Evolutionary conservation across 2,888 invertebrate species (phyloP).

Genomic region (Synergus umbraculus): DNA sequence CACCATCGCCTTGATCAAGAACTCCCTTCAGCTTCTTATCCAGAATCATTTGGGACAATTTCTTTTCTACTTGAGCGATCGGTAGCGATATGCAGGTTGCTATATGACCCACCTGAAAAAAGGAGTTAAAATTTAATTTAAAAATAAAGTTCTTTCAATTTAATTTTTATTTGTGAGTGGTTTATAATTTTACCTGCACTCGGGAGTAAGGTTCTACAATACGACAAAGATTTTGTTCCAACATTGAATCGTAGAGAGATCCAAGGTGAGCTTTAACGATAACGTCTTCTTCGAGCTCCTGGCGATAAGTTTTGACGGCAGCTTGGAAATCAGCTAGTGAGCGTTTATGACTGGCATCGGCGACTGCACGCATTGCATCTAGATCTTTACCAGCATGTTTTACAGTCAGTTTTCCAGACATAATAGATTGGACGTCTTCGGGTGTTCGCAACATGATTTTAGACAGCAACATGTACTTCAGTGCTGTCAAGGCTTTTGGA

Average conservation of each 20-base stretch:
- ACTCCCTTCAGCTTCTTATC: constrained; percentile 98
- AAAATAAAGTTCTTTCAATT: not conserved
- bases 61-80: constrained; percentile 96
- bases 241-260: constrained; percentile 97
- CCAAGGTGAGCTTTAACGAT: constrained; percentile 98
- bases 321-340: constrained; percentile 98
- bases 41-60: constrained; percentile 99
- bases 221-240: constrained; percentile 99
- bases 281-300: constrained; percentile 95
- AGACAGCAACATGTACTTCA: constrained; percentile 99
- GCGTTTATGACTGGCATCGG: constrained; percentile 96
- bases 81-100: constrained; percentile 94
- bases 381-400: constrained; percentile 97
- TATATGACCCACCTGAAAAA: constrained; percentile 86
- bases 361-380: constrained; percentile 98
- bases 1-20: constrained; percentile 98
- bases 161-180: constrained; percentile 55
- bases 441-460: constrained; percentile 99
- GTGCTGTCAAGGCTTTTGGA: constrained; percentile 93
- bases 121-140: constrained; percentile 16
- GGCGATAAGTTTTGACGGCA: constrained; percentile 90
- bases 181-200: constrained; percentile 83
- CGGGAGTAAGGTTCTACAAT: constrained; percentile 99
- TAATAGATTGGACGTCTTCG: constrained; percentile 96
- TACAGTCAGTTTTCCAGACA: constrained; percentile 97